Evolutionary conservation across 1,140 invertebrate genomes (phyloP), one percentile per base, ranked within the genome.

Genomic region (Caenorhabditis inopinata): DNA sequence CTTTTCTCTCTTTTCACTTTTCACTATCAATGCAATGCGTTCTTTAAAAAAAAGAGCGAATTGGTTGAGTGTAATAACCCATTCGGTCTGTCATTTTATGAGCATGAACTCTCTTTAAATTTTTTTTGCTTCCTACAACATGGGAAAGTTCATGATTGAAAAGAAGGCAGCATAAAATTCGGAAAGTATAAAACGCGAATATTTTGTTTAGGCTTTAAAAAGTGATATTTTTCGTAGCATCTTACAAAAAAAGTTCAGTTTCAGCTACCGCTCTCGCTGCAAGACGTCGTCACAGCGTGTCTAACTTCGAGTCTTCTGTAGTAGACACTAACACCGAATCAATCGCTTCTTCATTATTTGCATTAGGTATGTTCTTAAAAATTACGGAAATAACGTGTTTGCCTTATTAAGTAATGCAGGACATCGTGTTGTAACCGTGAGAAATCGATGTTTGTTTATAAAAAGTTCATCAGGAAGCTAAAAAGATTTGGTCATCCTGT

Each of bases 41-140:
- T 58, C 51, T 58, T 58, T 29, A 32, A 5, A 32, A 32, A 38
- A 38, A 32, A 12, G 25, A 3, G 29, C 23, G 32, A 68, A 6
- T 58, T 6, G n/a, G 27, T 58, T 58, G 4, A 23, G 48, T 51
- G n/a, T 38, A 38, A 58, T 58, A 68, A 68, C 38, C 58, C 58
- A 68, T 38, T 68, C 23, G 16, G 58, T 68, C 32, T 38, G n/a
- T 21, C 58, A 68, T 38, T 68, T 68, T 68, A 68, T 68, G 32
- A 42, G 58, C 32, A 68, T 68, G 58, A 68, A 68, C 58, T 68
- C 32, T 68, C 3, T 38, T 68, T n/a, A n/a, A n/a, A n/a, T n/a
- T n/a, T n/a, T 42, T 42, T 5, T 42, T 42, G 38, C 38, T 42
- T 5, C 38, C n/a, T n/a, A 68, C n/a, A 35, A 23, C 11, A 21